Base-by-base conservation (phyloP, 2,888 invertebrate genomes). In the Cheilosia variabilis region DNA sequence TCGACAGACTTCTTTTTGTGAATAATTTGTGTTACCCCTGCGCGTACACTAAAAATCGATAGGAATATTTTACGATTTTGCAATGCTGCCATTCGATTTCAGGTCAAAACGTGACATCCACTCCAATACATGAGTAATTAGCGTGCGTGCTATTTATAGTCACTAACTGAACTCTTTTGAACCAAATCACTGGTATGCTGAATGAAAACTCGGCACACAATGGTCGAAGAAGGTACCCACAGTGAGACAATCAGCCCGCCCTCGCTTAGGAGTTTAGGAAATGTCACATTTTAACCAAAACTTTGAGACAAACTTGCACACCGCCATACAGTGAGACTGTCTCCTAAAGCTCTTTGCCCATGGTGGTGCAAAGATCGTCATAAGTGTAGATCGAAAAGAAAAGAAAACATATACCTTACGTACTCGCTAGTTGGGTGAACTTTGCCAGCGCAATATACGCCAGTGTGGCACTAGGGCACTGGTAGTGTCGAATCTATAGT, bases 401-500 rank as follows among this genome's bases (percentile, higher is more conserved):
- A 53, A 55, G 52, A 62, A 53, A 24, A 41, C 17, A 37, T 22
- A 60, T 66, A 66, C 75, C 69, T 80, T 60, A 37, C 80, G 31
- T 76, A 68, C 86, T 68, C 71, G 66, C 71, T 75, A 57, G 69
- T 78, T 65, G 65, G 84, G 71, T 86, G 84, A 86, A 86, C 80
- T 80, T 86, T 86, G 80, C 71, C 80, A 86, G 57, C 76, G 80
- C 50, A 79, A 71, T 66, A 63, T 53, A 53, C 75, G 75, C 31
- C 69, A 60, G 69, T 80, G 69, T 65, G 65, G 75, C 66, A 76
- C 72, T 81, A 72, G 81, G 76, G 86, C 86, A 72, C 37, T 72
- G 68, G 81, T 81, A 86, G 86, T 86, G 71, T 86, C 81, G 62
- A 86, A 77, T 72, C 68, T 68, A 81, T 72, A 58, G 76, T 76